Conservation (phyloP, 2,888 invertebrate species). For the Drosophila paramelanica region DNA sequence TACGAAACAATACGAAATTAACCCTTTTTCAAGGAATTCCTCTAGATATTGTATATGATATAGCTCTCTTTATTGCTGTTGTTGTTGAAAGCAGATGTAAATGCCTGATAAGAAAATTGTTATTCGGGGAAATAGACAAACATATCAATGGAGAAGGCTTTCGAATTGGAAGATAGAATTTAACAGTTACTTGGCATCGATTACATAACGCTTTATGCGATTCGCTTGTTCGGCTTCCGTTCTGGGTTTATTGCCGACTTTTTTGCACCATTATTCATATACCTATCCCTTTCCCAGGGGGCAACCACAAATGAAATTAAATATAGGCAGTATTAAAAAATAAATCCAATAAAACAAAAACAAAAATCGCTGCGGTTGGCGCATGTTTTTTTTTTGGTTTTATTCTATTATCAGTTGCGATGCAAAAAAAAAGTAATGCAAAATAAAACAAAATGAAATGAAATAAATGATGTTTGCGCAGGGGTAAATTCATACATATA, state of each 20-base stretch:
- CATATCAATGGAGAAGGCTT: constrained; percentile 26
- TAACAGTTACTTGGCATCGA: constrained; percentile 19
- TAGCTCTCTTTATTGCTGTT: not conserved
- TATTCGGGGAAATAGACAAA: constrained; percentile 17
- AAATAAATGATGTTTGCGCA: constrained; percentile 62
- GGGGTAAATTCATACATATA: constrained; percentile 4
- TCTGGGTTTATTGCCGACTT: constrained; percentile 21
- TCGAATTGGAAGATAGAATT: constrained; percentile 1
- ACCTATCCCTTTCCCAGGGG: constrained; percentile 29
- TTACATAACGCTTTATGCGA: constrained; percentile 21
- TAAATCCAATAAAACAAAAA: constrained; percentile 40
- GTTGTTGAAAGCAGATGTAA: constrained; percentile 26
- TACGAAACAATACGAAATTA: constrained; percentile 14
- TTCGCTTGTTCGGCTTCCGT: constrained; percentile 12
- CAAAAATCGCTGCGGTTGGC: constrained; percentile 66
- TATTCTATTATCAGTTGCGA: constrained; percentile 73
- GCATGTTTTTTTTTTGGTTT: constrained; percentile 46
- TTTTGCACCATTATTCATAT: constrained; percentile 9
- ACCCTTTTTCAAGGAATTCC: constrained; percentile 41
- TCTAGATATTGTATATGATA: not conserved
- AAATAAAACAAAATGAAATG: constrained; percentile 41
- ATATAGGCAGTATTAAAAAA: constrained; percentile 53
- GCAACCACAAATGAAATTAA: constrained; percentile 75
- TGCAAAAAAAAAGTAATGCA: constrained; percentile 30
- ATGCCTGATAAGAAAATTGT: constrained; percentile 22